phyloP scores from a whole-genome alignment of 2,797 vertebrate genomes.

The Ibycter americanus region DNA sequence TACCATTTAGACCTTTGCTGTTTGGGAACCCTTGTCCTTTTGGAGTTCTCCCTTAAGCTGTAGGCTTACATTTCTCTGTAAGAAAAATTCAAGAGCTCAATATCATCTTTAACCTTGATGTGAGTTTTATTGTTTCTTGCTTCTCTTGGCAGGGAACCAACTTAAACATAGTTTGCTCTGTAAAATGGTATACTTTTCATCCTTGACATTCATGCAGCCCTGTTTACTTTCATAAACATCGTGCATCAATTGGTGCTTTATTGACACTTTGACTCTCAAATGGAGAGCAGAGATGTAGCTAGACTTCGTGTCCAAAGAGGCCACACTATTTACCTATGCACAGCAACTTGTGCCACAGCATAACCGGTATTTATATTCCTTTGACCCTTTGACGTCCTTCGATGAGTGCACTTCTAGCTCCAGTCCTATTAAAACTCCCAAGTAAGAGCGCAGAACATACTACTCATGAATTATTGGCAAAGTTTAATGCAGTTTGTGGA shows the following conservation, averaged over 20 bases:
- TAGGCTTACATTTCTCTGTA: not conserved
- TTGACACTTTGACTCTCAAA: not conserved
- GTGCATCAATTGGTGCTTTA: not conserved
- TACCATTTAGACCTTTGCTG: not conserved
- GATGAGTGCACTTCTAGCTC: not conserved
- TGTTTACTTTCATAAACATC: not conserved
- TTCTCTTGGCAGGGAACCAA: not conserved
- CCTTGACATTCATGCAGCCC: not conserved
- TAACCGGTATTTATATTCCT: not conserved
- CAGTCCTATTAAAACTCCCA: not conserved
- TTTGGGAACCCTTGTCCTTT: not conserved
- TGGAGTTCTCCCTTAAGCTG: not conserved
- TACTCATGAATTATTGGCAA: not conserved
- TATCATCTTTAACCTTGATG: not conserved
- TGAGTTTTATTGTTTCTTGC: not conserved
- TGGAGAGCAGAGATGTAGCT: not conserved
- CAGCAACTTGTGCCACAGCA: not conserved
- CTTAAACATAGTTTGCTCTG: not conserved
- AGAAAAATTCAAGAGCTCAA: not conserved
- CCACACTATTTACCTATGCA: not conserved
- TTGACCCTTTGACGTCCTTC: not conserved
- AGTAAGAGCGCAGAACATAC: not conserved
- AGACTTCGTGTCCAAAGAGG: not conserved
- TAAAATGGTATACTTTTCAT: not conserved
- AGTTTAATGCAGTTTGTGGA: not conserved